phyloP scores from a whole-genome alignment of 2,797 vertebrate genomes.

The Myoxocephalus aenaeus region DNA sequence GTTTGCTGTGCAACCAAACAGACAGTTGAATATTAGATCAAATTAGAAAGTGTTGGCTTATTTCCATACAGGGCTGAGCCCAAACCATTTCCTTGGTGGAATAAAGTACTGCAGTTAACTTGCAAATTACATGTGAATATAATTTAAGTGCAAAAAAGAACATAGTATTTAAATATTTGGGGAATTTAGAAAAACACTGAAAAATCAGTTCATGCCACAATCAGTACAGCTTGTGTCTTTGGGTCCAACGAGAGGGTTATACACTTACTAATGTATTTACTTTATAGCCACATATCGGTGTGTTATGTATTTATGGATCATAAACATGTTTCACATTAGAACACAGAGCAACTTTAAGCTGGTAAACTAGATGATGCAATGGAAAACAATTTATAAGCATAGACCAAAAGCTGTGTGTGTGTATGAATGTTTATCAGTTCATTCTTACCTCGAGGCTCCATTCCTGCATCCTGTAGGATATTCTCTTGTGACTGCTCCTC shows the following conservation, averaged over 20 bases:
- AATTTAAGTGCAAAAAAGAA: constrained; percentile 7
- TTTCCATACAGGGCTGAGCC: neutral
- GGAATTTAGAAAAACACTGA: constrained; percentile 28
- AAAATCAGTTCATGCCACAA: constrained; percentile 36
- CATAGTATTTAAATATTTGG: constrained; percentile 5
- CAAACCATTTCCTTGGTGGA: neutral
- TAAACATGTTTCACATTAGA: constrained; percentile 31
- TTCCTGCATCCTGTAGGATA: constrained; percentile 37
- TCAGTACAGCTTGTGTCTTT: constrained; percentile 25
- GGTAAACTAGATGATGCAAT: constrained; percentile 39
- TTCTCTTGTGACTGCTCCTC: neutral
- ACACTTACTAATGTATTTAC: constrained; percentile 42
- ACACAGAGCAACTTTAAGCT: constrained; percentile 31
- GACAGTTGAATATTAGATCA: constrained; percentile 32
- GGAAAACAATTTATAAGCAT: constrained; percentile 39
- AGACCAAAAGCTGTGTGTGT: constrained; percentile 26
- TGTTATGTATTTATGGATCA: constrained; percentile 50
- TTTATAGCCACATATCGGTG: constrained; percentile 11
- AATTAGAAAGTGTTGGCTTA: constrained; percentile 16
- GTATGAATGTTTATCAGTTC: constrained; percentile 36
- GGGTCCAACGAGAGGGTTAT: constrained; percentile 3
- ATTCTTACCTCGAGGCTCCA: neutral
- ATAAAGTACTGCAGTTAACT: neutral
- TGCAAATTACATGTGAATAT: constrained; percentile 14
- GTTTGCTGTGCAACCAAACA: constrained; percentile 36